Conservation (phyloP, 1,140 invertebrate species). For the Penaeus indicus region DNA sequence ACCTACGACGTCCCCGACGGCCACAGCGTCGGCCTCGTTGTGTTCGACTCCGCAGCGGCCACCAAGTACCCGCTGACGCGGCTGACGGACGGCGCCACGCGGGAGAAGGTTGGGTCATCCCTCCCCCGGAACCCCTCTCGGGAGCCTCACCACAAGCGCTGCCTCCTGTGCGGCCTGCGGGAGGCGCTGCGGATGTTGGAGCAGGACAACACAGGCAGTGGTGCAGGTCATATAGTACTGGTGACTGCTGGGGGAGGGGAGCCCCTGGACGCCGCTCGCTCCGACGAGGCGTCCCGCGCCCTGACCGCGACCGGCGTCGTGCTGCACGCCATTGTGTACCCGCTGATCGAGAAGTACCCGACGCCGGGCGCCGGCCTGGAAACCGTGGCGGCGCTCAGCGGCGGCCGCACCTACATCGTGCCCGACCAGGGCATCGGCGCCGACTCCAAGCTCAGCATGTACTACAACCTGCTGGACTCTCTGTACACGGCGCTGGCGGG, state of each 20-base stretch:
- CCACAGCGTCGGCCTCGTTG: slow-evolving; percentile 67
- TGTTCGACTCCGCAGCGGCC: slow-evolving; percentile 60
- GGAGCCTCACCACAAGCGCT: slow-evolving; percentile 58
- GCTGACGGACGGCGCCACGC: slow-evolving; percentile 57
- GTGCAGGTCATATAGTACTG: slow-evolving; percentile 58
- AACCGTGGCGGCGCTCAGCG: slow-evolving; percentile 43
- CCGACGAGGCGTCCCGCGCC: slow-evolving; percentile 23
- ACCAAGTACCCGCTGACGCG: slow-evolving; percentile 63
- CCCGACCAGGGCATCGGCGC: slow-evolving; percentile 65
- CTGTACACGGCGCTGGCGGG: slow-evolving; percentile 57
- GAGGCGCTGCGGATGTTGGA: slow-evolving; percentile 49
- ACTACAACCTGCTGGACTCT: slow-evolving; percentile 65
- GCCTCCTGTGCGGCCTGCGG: slow-evolving; percentile 59
- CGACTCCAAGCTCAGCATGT: slow-evolving; percentile 66
- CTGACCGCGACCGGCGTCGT: slow-evolving; percentile 50
- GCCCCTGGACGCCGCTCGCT: slow-evolving; percentile 40
- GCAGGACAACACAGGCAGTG: slow-evolving; percentile 41
- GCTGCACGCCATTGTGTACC: slow-evolving; percentile 63
- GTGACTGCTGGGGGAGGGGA: slow-evolving; percentile 56
- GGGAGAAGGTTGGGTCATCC: slow-evolving; percentile 64
- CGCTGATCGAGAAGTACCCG: slow-evolving; percentile 63
- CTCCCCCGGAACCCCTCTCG: slow-evolving; percentile 64
- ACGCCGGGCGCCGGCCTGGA: slow-evolving; percentile 53
- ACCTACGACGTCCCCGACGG: slow-evolving; percentile 68
- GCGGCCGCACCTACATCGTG: slow-evolving; percentile 58